These are phyloP conservation scores for Aphelenchoides avenae DNA, from an alignment of 1,140 invertebrate species.

Conservation along the genomic window DNA sequence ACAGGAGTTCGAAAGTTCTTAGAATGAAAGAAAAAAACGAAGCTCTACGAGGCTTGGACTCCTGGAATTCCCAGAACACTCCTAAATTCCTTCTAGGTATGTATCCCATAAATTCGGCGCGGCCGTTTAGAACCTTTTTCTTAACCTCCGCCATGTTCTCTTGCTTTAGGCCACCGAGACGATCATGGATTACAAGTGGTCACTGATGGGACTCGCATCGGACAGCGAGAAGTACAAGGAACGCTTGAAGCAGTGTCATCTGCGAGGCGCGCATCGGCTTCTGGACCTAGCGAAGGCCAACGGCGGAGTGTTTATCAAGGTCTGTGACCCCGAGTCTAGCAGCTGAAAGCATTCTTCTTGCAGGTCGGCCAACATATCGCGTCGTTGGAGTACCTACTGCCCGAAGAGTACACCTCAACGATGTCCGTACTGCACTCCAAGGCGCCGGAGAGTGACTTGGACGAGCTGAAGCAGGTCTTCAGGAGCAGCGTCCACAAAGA, in stretches of 20 bases:
- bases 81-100: no score
- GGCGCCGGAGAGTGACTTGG: conserved; percentile 78
- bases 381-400: conserved; percentile 87
- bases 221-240: conserved; percentile 69
- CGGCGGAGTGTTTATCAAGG: conserved; percentile 94
- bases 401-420: conserved; percentile 84
- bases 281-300: conserved; percentile 83
- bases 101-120: no score
- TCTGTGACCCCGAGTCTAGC: no score
- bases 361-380: conserved; percentile 86
- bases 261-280: conserved; percentile 76
- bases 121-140: no score
- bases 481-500: conserved; percentile 79
- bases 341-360: conserved; percentile 4
- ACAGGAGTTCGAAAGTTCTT: no score
- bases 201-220: conserved; percentile 69
- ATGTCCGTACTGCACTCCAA: conserved; percentile 85
- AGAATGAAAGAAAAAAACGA: no score
- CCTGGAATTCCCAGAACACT: no score
- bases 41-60: no score
- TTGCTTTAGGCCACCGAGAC: conserved; percentile 73
- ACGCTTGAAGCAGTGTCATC: conserved; percentile 72
- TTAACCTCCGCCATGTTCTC: no score
- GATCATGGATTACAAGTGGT: conserved; percentile 72
- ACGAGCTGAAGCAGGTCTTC: conserved; percentile 79